phyloP scores from a whole-genome alignment of 2,797 vertebrate genomes.

The Trematomus bernacchii region DNA sequence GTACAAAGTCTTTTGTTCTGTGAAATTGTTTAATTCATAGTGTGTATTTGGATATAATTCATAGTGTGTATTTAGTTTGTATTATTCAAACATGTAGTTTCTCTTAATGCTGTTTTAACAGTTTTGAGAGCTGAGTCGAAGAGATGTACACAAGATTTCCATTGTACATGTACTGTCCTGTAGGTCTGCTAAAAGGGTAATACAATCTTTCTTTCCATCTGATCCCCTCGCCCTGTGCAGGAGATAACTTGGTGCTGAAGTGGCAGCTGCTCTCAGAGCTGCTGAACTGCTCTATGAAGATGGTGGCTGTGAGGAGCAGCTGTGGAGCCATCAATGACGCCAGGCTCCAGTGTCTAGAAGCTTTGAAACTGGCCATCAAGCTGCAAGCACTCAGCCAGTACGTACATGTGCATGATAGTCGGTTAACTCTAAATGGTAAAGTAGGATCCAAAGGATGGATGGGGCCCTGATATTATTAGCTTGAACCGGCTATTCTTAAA shows the following conservation, averaged over 20 bases:
- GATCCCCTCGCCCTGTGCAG: slow-evolving; percentile 62
- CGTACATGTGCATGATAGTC: slow-evolving; percentile 16
- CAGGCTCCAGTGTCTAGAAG: slow-evolving; percentile 93
- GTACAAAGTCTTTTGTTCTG: too few relatives aligned
- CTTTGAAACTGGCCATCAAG: slow-evolving; percentile 90
- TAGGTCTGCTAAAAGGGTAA: too few relatives aligned
- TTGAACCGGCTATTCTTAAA: not conserved
- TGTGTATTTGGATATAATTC: too few relatives aligned
- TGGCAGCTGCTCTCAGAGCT: slow-evolving; percentile 93
- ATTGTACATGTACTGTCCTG: too few relatives aligned
- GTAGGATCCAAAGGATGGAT: not conserved
- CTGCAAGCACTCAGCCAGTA: slow-evolving; percentile 90
- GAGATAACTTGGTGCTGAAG: slow-evolving; percentile 91
- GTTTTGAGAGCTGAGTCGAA: too few relatives aligned
- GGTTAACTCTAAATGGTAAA: not conserved
- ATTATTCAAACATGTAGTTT: too few relatives aligned
- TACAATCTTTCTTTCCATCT: too few relatives aligned
- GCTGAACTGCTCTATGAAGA: slow-evolving; percentile 87
- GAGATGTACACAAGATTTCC: too few relatives aligned
- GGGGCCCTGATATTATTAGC: not conserved
- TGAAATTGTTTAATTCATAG: too few relatives aligned
- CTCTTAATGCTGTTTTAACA: too few relatives aligned
- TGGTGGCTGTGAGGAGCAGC: slow-evolving; percentile 83
- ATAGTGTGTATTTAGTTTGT: too few relatives aligned
- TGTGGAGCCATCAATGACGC: slow-evolving; percentile 89